A percentile compares a stretch with the other conserved stretches of the same genome.
Conservation (phyloP, 92 coral and sea anemone species). For the Phenganax stokvisi region DNA sequence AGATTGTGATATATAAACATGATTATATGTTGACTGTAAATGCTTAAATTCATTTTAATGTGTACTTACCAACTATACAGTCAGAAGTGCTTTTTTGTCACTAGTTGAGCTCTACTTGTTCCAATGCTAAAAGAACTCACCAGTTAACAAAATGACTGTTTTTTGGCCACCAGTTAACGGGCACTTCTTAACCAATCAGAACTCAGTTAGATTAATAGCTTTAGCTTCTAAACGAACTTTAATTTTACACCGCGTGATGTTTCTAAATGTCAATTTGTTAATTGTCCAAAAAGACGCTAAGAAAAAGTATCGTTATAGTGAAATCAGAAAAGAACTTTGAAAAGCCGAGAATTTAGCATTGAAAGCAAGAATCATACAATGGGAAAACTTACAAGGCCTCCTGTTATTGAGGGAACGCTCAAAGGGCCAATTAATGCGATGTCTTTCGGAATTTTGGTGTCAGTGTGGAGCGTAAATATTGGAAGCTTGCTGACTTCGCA, state of each 20-base stretch:
- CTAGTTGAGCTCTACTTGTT: too few relatives aligned
- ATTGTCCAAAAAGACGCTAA: neutral
- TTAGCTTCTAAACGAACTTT: slow-evolving; percentile 5
- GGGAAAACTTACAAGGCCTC: slow-evolving; percentile 33
- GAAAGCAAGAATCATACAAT: neutral
- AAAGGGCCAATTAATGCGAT: slow-evolving; percentile 26
- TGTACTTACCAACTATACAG: too few relatives aligned
- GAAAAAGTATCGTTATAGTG: neutral
- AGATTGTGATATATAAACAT: neutral
- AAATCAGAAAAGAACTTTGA: neutral
- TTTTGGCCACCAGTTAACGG: neutral
- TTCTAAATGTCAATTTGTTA: neutral
- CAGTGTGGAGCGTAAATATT: neutral
- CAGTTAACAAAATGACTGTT: slow-evolving; percentile 15
- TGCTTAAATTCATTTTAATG: too few relatives aligned
- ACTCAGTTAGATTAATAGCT: neutral
- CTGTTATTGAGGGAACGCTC: slow-evolving; percentile 29
- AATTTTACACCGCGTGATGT: too few relatives aligned
- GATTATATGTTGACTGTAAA: neutral
- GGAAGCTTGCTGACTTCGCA: slow-evolving; percentile 15
- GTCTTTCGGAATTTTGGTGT: slow-evolving; percentile 22
- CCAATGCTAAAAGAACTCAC: neutral
- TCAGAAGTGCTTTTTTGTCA: too few relatives aligned
- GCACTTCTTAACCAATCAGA: neutral
- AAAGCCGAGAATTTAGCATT: neutral